Evolutionary conservation across 2,888 invertebrate genomes (phyloP), one percentile per base, ranked within the genome.

Genomic region (Orgyia antiqua): DNA sequence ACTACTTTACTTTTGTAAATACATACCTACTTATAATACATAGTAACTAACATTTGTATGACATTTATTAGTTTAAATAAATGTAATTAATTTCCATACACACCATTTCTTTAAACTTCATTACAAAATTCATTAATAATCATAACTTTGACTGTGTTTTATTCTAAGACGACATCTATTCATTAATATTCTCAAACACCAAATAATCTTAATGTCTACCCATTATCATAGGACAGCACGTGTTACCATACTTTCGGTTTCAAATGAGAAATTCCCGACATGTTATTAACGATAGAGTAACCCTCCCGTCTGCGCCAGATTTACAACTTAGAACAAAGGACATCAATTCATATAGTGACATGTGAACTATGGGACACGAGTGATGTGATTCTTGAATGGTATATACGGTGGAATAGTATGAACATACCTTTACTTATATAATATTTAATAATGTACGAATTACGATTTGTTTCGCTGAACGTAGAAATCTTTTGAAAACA

Each of bases 241-340:
- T 77, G 78, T 71, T 62, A 21, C 37, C 41, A 39, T 49, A 45
- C 38, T 45, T 41, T 29, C 18, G 11, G 41, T 50, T 63, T 60
- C 55, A 52, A 63, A 58, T 61, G 63, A 65, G 67, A 68, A 63
- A 68, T 67, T 67, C 62, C 53, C 51, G 58, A 56, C 68, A 57
- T 45, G 65, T 71, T 69, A 75, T 74, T 72, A 76, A 70, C 68
- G 71, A 68, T 62, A 57, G 62, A 45, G 52, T 58, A 47, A 68
- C 72, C 73, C 75, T 68, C 6, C 68, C 58, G 59, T 64, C 60
- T 55, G 47, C 59, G 58, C 49, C 63, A 77, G 76, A 80, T 79
- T 84, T 80, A 82, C 72, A 67, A 44, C 56, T 64, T 50, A 57
- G 74, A 76, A 82, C 84, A 83, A 83, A 82, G 74, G 66, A 78